A percentile compares a stretch with the other conserved stretches of the same genome.
Evolutionary conservation across 2,888 invertebrate genomes (phyloP).

Genomic region (Drosophila multiciliata): DNA sequence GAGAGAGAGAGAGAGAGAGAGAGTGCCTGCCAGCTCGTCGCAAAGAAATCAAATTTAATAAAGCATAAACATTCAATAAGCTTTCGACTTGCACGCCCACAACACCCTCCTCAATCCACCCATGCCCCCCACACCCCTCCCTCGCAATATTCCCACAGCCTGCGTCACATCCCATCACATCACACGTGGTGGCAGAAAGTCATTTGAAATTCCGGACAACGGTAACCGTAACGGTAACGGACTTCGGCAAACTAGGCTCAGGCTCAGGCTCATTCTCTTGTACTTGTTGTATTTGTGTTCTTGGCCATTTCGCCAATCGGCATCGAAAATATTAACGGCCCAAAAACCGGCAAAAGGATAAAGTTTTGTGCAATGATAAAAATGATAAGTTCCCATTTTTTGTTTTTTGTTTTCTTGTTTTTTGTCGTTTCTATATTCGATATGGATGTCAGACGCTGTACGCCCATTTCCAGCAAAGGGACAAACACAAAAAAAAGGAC

Average conservation of each 20-base stretch:
- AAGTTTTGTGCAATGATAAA: conserved; percentile 80
- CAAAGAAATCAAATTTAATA: conserved; percentile 84
- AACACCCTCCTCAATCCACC: neutral
- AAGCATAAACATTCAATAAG: conserved; percentile 85
- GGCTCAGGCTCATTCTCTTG: neutral
- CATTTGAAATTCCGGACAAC: conserved; percentile 80
- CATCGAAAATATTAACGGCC: conserved; percentile 79
- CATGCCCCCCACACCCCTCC: neutral
- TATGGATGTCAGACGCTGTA: conserved; percentile 12
- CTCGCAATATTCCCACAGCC: neutral
- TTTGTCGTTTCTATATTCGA: conserved; percentile 10
- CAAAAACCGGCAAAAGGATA: conserved; percentile 69
- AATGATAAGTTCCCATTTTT: conserved; percentile 70
- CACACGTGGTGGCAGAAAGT: conserved; percentile 56
- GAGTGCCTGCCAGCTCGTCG: conserved; percentile 26
- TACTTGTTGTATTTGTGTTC: conserved; percentile 23
- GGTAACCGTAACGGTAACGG: conserved; percentile 42
- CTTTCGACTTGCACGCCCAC: conserved; percentile 56
- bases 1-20: neutral
- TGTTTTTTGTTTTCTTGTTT: conserved; percentile 8
- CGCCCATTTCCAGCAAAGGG: conserved; percentile 33
- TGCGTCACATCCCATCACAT: conserved; percentile 4
- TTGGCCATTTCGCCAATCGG: conserved; percentile 67
- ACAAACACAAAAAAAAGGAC: conserved; percentile 65
- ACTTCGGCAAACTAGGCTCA: conserved; percentile 38